Percentiles rank a stretch among this genome's conserved stretches.
Evolutionary conservation across 2,888 invertebrate species (phyloP).

Genomic region (Tyria jacobaeae): DNA sequence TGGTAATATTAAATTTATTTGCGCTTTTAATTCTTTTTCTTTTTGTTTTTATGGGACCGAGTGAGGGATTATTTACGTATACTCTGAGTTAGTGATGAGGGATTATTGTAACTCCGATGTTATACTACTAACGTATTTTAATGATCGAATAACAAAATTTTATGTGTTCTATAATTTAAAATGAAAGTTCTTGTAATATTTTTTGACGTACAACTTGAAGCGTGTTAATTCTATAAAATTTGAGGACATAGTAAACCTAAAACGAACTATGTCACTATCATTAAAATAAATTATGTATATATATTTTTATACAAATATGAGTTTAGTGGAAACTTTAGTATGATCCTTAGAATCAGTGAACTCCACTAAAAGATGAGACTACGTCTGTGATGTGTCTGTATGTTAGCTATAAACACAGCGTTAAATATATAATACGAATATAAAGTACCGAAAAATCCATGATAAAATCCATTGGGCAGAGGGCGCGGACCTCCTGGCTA

Average conservation of each 20-base stretch:
- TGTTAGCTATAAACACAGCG: background rate
- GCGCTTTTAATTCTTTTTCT: conserved; percentile 60
- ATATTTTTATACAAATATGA: background rate
- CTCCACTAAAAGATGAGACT: background rate
- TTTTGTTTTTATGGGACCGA: conserved; percentile 45
- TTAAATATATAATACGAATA: background rate
- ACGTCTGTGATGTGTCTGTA: conserved; percentile 16
- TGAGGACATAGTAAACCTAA: conserved; percentile 20
- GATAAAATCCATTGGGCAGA: no score
- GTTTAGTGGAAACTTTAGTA: conserved; percentile 13
- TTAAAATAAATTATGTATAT: conserved; percentile 2
- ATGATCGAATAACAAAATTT: conserved; percentile 44
- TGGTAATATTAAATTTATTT: conserved; percentile 72
- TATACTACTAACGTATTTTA: conserved; percentile 44
- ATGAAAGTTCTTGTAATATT: conserved; percentile 28
- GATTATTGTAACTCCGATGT: conserved; percentile 46
- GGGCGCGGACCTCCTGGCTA: no score
- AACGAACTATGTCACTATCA: background rate
- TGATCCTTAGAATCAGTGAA: conserved; percentile 15
- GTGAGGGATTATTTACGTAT: conserved; percentile 42
- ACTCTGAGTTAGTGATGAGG: conserved; percentile 40
- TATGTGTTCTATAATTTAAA: conserved; percentile 34
- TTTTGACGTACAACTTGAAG: conserved; percentile 21
- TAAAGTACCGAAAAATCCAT: background rate
- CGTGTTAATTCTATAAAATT: conserved; percentile 19